Base-by-base conservation (phyloP, 2,888 invertebrate genomes). In the Pseudanteris insignis region DNA sequence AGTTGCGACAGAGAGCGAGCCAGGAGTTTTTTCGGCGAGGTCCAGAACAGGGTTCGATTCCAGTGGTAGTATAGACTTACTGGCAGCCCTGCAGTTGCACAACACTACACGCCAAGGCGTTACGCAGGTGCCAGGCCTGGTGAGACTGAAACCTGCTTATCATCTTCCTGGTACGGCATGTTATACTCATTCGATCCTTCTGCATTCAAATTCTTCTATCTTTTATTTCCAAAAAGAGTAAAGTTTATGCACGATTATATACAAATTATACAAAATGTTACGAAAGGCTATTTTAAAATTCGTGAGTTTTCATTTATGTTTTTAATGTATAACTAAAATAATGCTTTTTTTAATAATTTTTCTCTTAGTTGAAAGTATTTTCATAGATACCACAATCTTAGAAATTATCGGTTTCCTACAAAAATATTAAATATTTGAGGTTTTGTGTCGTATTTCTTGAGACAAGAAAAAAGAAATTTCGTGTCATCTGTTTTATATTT, bases 21-120 rank as follows among this genome's bases (percentile, higher is more conserved):
- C 77, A 80, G 74, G 81, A 81, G 76, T 81, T 85, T 81, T 84
- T 84, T 82, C 77, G 67, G 75, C 68, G 67, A 79, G 67, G 73
- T 75, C 69, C 66, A 69, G 66, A 57, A 67, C 69, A 50, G 70
- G 68, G 47, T 68, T 62, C 54, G 73, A 74, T 68, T 65, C 71
- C 59, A 75, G 73, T 68, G 81, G 82, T 76, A 70, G 84, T 74
- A 87, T 91, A 84, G 91, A 91, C 82, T 84, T 91, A 81, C 84
- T 91, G 82, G 88, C 88, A 82, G 88, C 89, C 78, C 84, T 91
- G 82, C 88, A 89, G 82, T 84, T 90, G 81, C 88, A 89, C 84
- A 90, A 90, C 84, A 87, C 86, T 79, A 86, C 87, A 75, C 86
- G 86, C 76, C 84, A 83, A 79, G 90, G 90, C 75, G 88, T 90